Conservation (phyloP, 1,140 invertebrate genomes). For the Mylabris phalerata region DNA sequence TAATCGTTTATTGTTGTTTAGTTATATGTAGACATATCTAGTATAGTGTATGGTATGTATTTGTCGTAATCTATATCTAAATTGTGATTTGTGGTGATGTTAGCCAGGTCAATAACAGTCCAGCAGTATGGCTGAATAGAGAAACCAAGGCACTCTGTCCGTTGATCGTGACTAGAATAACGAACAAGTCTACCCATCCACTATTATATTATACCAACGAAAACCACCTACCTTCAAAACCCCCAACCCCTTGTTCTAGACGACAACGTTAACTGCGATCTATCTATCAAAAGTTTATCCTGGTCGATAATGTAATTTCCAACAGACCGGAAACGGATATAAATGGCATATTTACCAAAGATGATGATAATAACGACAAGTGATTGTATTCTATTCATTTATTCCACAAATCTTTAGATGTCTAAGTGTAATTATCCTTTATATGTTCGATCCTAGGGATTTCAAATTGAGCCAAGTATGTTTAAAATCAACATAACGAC, state of each 20-base stretch:
- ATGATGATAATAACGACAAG: not conserved
- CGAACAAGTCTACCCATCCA: not conserved
- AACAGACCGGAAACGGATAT: constrained; percentile 16
- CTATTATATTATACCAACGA: not conserved
- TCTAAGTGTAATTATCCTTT: no score
- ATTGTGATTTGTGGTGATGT: constrained; percentile 26
- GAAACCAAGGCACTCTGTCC: not conserved
- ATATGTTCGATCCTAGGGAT: no score
- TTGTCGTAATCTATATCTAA: constrained; percentile 15
- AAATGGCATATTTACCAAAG: constrained; percentile 15
- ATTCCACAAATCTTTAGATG: no score
- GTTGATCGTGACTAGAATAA: constrained; percentile 22
- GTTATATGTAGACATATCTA: constrained; percentile 1
- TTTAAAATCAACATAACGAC: no score
- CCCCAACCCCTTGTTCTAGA: not conserved
- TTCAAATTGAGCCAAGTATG: no score
- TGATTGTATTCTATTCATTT: no score
- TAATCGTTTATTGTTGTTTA: constrained; percentile 11
- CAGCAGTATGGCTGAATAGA: constrained; percentile 13
- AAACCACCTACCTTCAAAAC: not conserved
- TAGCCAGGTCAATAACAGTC: constrained; percentile 18
- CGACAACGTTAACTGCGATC: constrained; percentile 19
- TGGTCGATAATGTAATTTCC: constrained; percentile 28
- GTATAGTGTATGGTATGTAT: not conserved
- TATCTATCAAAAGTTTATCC: constrained; percentile 30